Evolutionary conservation across 2,797 vertebrate genomes (phyloP), one percentile per base, ranked within the genome.

Genomic region (Lepus oiostolus): DNA sequence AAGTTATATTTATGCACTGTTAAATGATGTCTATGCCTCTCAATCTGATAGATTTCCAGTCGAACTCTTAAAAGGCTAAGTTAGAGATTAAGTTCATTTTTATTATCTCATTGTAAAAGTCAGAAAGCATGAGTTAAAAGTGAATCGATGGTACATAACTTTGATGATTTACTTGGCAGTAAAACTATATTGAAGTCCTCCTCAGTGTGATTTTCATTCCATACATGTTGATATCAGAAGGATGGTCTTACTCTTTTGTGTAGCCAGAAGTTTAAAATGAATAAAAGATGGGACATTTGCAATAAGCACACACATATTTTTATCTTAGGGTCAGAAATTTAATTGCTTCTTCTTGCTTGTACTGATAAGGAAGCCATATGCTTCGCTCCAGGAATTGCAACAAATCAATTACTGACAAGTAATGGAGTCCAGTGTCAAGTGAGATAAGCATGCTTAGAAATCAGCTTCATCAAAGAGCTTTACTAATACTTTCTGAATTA

Each of bases 261-360:
- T 38, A 75, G 16, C 32, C 10, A 74, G 60, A 94, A 93, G 38
- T 65, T 81, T 22, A 77, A 88, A 60, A 70, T 88, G 60, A 93
- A 91, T 82, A 83, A 96, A 90, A 89, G 52, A 80, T 28, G 24
- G 28, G 10, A 30, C 71, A 52, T 92, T 81, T 76, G 74, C 74
- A 47, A 79, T 89, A 92, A 94, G 47, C 83, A 89, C 35, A 60
- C 28, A 38, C 11, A 62, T 38, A 35, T 47, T 72, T 93, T 75
- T 47, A 89, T 90, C 91, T 94, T 84, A 74, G 84, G 72, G n/a
- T 95, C 83, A 94, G 82, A 95, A 92, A 95, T 93, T 77, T 95
- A 94, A 95, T 93, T 96, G 76, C 52, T 81, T 21, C 54, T 75
- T 90, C 30, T 95, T 91, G 74, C 62, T 89, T 35, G 38, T 65